Evolutionary conservation across 1,140 invertebrate species (phyloP).

Genomic region (Physella acuta): DNA sequence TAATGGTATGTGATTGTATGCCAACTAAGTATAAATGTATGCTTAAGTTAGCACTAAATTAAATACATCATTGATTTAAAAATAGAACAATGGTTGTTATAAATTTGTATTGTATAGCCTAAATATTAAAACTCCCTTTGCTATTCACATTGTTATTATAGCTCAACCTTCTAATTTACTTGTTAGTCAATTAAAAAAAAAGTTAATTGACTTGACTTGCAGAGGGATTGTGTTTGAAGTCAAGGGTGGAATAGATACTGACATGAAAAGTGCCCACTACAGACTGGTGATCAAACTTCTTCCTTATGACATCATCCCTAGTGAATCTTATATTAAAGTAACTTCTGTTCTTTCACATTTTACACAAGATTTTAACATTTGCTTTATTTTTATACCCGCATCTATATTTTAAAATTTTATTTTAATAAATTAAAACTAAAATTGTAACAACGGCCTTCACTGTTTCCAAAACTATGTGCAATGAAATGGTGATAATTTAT

Average conservation of each 20-base stretch:
- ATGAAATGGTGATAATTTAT: neutral
- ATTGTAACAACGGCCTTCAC: neutral
- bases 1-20: too few relatives aligned
- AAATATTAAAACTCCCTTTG: too few relatives aligned
- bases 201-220: too few relatives aligned
- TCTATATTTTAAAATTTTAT: neutral
- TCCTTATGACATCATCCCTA: neutral
- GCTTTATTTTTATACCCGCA: neutral
- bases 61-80: too few relatives aligned
- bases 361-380: neutral
- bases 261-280: constrained; percentile 13
- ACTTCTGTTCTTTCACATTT: neutral
- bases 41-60: too few relatives aligned
- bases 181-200: too few relatives aligned
- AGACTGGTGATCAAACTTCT: neutral
- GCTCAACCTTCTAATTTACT: too few relatives aligned
- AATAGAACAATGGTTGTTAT: too few relatives aligned
- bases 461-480: neutral
- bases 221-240: neutral
- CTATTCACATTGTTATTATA: too few relatives aligned
- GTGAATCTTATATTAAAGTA: neutral
- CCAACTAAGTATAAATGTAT: too few relatives aligned
- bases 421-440: neutral
- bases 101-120: too few relatives aligned
- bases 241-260: neutral